Evolutionary conservation across 2,888 invertebrate species (phyloP).

Genomic region (Leptogaster cylindrica): DNA sequence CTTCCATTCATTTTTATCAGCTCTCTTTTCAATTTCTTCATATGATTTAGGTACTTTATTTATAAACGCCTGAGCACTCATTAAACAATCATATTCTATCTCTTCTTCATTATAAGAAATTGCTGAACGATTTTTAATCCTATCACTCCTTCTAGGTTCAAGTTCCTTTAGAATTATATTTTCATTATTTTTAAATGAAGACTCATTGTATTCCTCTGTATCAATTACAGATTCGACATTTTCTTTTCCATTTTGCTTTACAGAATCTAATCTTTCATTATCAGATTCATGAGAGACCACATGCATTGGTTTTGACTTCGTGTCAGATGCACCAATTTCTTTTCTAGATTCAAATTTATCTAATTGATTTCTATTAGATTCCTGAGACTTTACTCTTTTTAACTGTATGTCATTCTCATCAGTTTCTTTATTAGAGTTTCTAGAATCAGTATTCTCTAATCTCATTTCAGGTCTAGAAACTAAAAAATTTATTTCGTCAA

Average conservation of each 20-base stretch:
- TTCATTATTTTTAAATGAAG: not conserved
- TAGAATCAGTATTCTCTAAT: slow-evolving; percentile 20
- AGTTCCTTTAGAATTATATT: too few species aligned
- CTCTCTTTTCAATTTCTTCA: slow-evolving; percentile 45
- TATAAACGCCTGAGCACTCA: slow-evolving; percentile 22
- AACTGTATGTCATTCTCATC: slow-evolving; percentile 17
- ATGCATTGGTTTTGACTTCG: not conserved
- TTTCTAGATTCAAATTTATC: not conserved
- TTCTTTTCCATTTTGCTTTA: too few species aligned
- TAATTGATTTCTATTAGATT: not conserved
- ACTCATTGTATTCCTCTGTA: slow-evolving; percentile 2
- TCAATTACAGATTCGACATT: not conserved
- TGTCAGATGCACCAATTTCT: not conserved
- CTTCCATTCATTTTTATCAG: slow-evolving; percentile 47
- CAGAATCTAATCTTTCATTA: too few species aligned
- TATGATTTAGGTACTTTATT: slow-evolving; percentile 31
- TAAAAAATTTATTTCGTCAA: slow-evolving; percentile 53
- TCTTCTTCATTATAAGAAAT: slow-evolving; percentile 33
- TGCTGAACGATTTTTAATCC: slow-evolving; percentile 23
- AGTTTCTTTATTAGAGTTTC: slow-evolving; percentile 5
- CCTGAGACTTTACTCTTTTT: not conserved
- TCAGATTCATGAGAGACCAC: too few species aligned
- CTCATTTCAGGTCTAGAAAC: slow-evolving; percentile 48
- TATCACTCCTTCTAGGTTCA: slow-evolving; percentile 40
- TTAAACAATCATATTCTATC: slow-evolving; percentile 12